These are phyloP conservation scores for Isurus oxyrinchus DNA, from an alignment of 2,113 vertebrate species.

Conservation along the genomic window DNA sequence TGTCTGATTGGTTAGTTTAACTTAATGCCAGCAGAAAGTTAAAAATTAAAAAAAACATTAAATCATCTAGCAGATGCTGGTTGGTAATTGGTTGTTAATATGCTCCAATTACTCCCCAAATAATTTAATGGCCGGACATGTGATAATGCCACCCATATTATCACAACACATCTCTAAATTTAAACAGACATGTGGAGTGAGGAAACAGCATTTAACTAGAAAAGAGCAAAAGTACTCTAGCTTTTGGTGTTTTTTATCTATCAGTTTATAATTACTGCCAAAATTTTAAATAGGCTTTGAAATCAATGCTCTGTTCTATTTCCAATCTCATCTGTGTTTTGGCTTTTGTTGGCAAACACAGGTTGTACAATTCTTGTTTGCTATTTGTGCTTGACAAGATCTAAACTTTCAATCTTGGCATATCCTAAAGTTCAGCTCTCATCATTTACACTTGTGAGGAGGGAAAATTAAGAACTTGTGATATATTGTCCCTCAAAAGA, in stretches of 20 bases:
- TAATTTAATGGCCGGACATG: background rate
- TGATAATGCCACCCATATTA: conserved; percentile 18
- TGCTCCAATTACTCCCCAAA: conserved; percentile 3
- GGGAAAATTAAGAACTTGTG: background rate
- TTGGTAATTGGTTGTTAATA: conserved; percentile 21
- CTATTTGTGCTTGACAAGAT: background rate
- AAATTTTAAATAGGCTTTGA: background rate
- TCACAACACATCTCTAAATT: background rate
- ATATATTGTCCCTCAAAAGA: background rate
- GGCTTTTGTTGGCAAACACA: background rate
- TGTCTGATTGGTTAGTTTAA: conserved; percentile 6
- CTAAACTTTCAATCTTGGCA: background rate
- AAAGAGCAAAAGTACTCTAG: background rate
- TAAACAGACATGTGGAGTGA: background rate
- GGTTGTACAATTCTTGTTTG: background rate
- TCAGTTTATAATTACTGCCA: background rate
- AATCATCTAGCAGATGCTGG: background rate
- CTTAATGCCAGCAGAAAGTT: conserved; percentile 20
- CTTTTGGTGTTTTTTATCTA: background rate
- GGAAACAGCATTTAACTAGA: background rate
- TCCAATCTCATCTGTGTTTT: background rate
- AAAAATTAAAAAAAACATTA: no score
- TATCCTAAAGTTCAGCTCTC: background rate
- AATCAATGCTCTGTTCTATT: background rate
- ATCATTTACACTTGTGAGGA: background rate